phyloP scores from a whole-genome alignment of 2,797 vertebrate genomes.

The Coranthus polyacanthus region DNA sequence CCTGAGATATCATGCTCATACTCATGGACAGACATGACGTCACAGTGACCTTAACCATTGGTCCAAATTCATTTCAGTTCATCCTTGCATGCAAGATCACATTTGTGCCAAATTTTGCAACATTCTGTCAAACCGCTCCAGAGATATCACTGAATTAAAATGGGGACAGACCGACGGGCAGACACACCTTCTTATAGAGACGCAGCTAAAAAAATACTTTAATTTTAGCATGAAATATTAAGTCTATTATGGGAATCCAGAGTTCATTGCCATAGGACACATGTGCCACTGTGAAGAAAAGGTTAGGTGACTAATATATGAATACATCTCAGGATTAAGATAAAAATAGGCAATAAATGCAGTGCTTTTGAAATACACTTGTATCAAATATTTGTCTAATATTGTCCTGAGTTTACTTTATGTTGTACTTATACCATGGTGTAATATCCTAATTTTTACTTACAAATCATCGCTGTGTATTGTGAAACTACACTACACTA shows the following conservation, averaged over 20 bases:
- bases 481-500: background rate
- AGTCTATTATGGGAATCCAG: background rate
- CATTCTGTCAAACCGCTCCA: too few relatives aligned
- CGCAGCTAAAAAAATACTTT: conserved; percentile 8
- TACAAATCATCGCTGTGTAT: background rate
- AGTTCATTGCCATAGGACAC: conserved; percentile 12
- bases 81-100: too few relatives aligned
- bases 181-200: background rate
- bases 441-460: background rate
- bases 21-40: too few relatives aligned
- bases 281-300: background rate
- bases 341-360: background rate
- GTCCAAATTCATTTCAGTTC: too few relatives aligned
- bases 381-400: background rate
- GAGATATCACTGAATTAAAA: too few relatives aligned
- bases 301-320: background rate
- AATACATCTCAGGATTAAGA: conserved; percentile 2
- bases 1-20: too few relatives aligned
- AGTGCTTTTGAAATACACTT: too few relatives aligned
- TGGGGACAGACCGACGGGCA: too few relatives aligned
- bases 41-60: too few relatives aligned
- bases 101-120: too few relatives aligned
- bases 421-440: background rate
- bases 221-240: conserved; percentile 38
- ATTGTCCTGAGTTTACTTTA: background rate